Percentiles rank a stretch among this genome's conserved stretches.
phyloP scores from a whole-genome alignment of 2,888 invertebrate genomes.

The Galeruca laticollis region DNA sequence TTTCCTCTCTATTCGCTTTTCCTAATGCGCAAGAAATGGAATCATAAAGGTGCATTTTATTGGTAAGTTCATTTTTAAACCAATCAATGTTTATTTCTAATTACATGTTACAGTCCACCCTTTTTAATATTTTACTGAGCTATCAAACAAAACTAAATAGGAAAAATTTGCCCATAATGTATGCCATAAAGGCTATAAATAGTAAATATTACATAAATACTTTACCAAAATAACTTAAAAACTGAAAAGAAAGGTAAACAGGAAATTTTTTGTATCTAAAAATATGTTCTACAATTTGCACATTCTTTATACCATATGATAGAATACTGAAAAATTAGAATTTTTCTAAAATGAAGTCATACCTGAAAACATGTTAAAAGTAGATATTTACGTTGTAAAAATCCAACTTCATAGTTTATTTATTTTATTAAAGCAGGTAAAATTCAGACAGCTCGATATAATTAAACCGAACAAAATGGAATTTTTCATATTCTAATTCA shows the following conservation, averaged over 20 bases:
- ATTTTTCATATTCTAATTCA: not conserved
- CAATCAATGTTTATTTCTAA: too few relatives aligned
- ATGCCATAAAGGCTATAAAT: not conserved
- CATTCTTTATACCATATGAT: slow-evolving; percentile 24
- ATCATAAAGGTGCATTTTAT: too few relatives aligned
- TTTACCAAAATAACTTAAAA: not conserved
- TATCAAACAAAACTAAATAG: too few relatives aligned
- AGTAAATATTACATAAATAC: not conserved
- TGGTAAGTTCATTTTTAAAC: too few relatives aligned
- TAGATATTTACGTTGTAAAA: slow-evolving; percentile 12
- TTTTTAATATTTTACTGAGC: too few relatives aligned
- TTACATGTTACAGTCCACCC: too few relatives aligned
- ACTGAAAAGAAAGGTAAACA: slow-evolving; percentile 1
- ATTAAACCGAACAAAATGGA: not conserved
- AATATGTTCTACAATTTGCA: slow-evolving; percentile 6
- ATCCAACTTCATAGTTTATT: slow-evolving; percentile 8
- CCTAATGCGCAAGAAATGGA: too few relatives aligned
- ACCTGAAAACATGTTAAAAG: slow-evolving; percentile 10
- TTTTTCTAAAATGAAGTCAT: slow-evolving; percentile 25
- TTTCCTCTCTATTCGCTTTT: too few relatives aligned
- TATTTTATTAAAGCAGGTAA: slow-evolving; percentile 10
- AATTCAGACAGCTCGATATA: not conserved
- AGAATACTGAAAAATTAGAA: not conserved
- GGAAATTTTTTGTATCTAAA: not conserved
- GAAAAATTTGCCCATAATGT: not conserved